These are phyloP conservation scores for Stylophora pistillata DNA, from an alignment of 64 coral and sea anemone genomes.

Conservation along the genomic window DNA sequence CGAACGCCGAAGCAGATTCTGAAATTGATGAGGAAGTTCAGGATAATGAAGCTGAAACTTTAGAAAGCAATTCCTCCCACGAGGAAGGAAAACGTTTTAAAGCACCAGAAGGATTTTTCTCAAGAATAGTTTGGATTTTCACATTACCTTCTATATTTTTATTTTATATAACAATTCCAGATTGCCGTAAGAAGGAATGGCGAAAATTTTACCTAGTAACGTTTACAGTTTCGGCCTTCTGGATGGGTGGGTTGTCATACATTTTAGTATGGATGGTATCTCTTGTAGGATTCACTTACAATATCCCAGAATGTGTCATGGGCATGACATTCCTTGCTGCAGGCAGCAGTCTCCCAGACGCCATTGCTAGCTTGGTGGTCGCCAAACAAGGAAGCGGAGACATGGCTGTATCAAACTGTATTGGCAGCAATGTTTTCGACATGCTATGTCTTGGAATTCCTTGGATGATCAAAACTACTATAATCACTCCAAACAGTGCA, in stretches of 20 bases:
- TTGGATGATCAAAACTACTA: constrained; percentile 86
- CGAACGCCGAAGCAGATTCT: constrained; percentile 13
- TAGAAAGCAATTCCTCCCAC: constrained; percentile 13
- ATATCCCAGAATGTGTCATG: constrained; percentile 87
- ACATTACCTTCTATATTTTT: constrained; percentile 42
- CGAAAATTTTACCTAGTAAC: constrained; percentile 71
- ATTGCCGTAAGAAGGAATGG: constrained; percentile 84
- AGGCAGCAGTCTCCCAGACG: constrained; percentile 91
- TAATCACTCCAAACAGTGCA: constrained; percentile 14
- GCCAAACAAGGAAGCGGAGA: constrained; percentile 84
- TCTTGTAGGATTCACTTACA: constrained; percentile 79
- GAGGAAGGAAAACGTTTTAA: constrained; percentile 34
- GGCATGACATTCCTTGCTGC: constrained; percentile 89
- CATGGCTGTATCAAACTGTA: constrained; percentile 85
- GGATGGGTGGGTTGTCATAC: constrained; percentile 84
- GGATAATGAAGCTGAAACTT: constrained; percentile 29
- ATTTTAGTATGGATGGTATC: constrained; percentile 91
- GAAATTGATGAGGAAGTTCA: background rate
- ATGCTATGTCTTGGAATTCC: constrained; percentile 80
- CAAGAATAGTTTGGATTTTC: constrained; percentile 64
- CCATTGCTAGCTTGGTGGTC: constrained; percentile 80
- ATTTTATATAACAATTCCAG: constrained; percentile 83
- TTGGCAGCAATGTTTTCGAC: constrained; percentile 93
- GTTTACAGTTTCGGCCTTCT: constrained; percentile 67
- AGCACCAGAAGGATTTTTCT: constrained; percentile 56